These are phyloP conservation scores for Amniataba percoides DNA, from an alignment of 2,797 vertebrate species.

Conservation along the genomic window DNA sequence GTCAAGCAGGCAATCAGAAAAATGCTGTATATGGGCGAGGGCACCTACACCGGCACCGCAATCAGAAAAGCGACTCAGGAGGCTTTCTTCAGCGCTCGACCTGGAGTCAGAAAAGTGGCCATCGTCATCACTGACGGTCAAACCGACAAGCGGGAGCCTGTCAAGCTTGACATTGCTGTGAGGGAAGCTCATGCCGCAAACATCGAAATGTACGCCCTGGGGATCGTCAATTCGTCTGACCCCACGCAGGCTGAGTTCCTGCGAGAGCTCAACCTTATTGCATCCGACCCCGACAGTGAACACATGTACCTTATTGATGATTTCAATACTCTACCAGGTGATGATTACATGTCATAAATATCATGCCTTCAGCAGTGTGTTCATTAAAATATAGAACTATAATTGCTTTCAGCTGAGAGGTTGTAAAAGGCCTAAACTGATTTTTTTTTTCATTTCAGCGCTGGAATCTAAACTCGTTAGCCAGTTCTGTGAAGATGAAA, in stretches of 20 bases:
- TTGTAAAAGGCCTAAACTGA: neutral
- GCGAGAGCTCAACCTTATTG: slow-evolving; percentile 91
- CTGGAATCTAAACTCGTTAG: slow-evolving; percentile 92
- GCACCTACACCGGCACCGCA: slow-evolving; percentile 93
- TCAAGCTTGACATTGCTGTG: slow-evolving; percentile 90
- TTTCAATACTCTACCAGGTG: slow-evolving; percentile 93
- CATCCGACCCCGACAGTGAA: slow-evolving; percentile 92
- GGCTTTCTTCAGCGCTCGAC: slow-evolving; percentile 89
- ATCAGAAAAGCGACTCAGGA: slow-evolving; percentile 93
- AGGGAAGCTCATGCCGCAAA: slow-evolving; percentile 92
- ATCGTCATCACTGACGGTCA: slow-evolving; percentile 94
- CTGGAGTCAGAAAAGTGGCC: slow-evolving; percentile 92
- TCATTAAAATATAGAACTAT: neutral
- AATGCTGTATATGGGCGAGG: slow-evolving; percentile 93
- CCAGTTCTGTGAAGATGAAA: slow-evolving; percentile 95
- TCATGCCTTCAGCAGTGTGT: neutral
- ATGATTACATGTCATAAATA: slow-evolving; percentile 25
- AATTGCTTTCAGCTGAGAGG: neutral
- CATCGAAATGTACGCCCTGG: slow-evolving; percentile 94
- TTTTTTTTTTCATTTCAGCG: slow-evolving; percentile 74
- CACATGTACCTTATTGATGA: slow-evolving; percentile 95
- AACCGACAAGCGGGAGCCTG: slow-evolving; percentile 91
- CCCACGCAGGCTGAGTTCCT: slow-evolving; percentile 90
- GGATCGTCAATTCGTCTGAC: slow-evolving; percentile 92
- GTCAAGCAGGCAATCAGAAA: slow-evolving; percentile 91